Base-by-base conservation (phyloP, 2,113 vertebrate genomes). In the Ibidorhyncha struthersii region DNA sequence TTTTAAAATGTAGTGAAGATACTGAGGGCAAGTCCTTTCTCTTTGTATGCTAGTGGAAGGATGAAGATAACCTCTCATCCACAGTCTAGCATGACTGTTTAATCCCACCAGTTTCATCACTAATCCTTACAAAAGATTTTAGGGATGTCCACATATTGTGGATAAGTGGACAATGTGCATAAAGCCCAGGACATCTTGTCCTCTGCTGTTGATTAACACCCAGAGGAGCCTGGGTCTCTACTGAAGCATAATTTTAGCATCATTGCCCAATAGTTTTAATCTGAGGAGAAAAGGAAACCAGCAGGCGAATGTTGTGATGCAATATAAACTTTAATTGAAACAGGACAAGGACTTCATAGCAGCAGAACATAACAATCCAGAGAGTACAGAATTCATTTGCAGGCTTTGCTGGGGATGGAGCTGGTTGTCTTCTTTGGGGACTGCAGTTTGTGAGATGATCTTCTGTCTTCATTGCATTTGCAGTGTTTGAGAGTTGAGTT, bases 21-120 rank as follows among this genome's bases (percentile, higher is more conserved):
- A 12, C 27, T 4, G 40, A 78, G 16, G 22, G 15, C 45, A 70
- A 23, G 52, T 29, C 52, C n/a, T 76, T 36, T 36, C 19, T 19
- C n/a, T 47, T 41, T 23, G 20, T 25, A 32, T 12, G 30, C 8
- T 38, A 6, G 5, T 10, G 27, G 16, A 20, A 38, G 32, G 55
- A 47, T 21, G 34, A 59, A 50, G 52, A 9, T 7, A 32, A n/a
- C 7, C 22, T n/a, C 65, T 14, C 8, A 40, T 16, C 40, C 20
- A 25, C 6, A 40, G 22, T 26, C 20, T 5, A 9, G 27, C 4
- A 3, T 1, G 4, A 14, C 2, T 53, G 6, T n/a, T 59, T 23
- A 47, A 71, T 36, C 19, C 41, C 36, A 34, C 19, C 30, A 5
- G 29, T 76, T 55, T 34, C 41, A 55, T 52, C 43, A 25, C 6